Base-by-base conservation (phyloP, 2,113 vertebrate genomes). In the Paraplagusia blochii region DNA sequence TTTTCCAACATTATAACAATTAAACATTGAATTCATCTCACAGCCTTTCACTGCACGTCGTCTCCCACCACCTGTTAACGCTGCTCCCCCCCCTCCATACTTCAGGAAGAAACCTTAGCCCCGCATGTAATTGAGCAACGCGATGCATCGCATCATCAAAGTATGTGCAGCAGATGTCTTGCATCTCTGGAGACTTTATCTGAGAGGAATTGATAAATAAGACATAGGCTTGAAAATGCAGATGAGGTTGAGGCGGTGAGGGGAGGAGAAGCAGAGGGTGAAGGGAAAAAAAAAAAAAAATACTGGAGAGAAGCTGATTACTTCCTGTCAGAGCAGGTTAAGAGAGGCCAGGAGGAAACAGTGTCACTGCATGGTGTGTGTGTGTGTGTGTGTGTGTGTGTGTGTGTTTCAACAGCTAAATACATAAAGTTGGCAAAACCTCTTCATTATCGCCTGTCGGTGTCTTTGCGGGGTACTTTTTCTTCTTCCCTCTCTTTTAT, bases 1-100 rank as follows among this genome's bases (percentile, higher is more conserved):
- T 72, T 66, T 65, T 79, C 44, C 29, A 52, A 44, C 34, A 16
- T n/a, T 69, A 87, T 89, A 86, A 87, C 63, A 85, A 90, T 89
- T 86, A 63, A 71, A 86, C 88, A 86, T 88, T 87, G 87, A 86
- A 89, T 90, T 89, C 85, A 90, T 90, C 83, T 86, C 82, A 85
- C 64, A 40, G 66, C 51, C 64, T 81, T 69, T 73, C 71, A 61
- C 63, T 62, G 76, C 64, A 64, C 58, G 79, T 63, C 69, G 59
- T 68, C 70, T 75, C 66, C 79, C 80, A 63, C 82, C 86, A 88
- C 89, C 89, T 90, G 87, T 88, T 88, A 88, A 80, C 15, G 50
- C 68, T 71, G 88, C 76, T 60, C 83, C 79, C 68, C 76, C 58
- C 83, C 79, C 68, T 78, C 69, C 81, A 81, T 79, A 79, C 79